Conservation (phyloP, 2,888 invertebrate species). For the Nezara viridula region DNA sequence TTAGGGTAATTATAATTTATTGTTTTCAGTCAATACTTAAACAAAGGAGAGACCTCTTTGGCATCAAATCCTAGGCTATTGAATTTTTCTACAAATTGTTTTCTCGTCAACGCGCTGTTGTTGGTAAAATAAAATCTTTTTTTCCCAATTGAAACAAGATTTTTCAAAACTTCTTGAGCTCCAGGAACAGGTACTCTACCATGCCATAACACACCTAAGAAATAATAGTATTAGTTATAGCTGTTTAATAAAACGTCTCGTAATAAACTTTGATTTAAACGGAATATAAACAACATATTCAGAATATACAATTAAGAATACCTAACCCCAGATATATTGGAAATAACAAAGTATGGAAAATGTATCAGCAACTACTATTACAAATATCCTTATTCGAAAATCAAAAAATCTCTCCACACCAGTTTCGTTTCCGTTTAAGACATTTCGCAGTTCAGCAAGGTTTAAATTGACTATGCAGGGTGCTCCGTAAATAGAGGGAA, state of each 20-base stretch:
- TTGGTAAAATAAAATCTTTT: slow-evolving; percentile 78
- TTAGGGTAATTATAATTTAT: neutral
- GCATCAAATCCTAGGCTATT: slow-evolving; percentile 73
- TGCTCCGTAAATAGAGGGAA: no score
- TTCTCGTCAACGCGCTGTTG: slow-evolving; percentile 76
- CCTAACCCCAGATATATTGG: no score
- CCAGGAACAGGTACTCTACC: slow-evolving; percentile 71
- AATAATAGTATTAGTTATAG: neutral
- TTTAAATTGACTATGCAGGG: no score
- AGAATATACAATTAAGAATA: neutral
- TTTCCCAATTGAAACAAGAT: slow-evolving; percentile 73
- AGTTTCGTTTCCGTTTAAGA: no score
- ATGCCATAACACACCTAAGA: slow-evolving; percentile 73
- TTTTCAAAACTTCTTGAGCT: slow-evolving; percentile 71
- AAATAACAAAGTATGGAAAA: no score
- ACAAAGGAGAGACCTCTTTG: slow-evolving; percentile 64
- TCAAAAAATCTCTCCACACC: no score
- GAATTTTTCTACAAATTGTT: slow-evolving; percentile 74
- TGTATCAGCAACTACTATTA: no score
- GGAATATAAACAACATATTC: no score
- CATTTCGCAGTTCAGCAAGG: no score
- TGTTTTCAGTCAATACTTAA: neutral
- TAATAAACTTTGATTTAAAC: no score
- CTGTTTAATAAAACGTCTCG: no score
- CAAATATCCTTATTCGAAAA: no score